Base-by-base conservation (phyloP, 2,797 vertebrate genomes). In the Threskiornis aethiopicus region DNA sequence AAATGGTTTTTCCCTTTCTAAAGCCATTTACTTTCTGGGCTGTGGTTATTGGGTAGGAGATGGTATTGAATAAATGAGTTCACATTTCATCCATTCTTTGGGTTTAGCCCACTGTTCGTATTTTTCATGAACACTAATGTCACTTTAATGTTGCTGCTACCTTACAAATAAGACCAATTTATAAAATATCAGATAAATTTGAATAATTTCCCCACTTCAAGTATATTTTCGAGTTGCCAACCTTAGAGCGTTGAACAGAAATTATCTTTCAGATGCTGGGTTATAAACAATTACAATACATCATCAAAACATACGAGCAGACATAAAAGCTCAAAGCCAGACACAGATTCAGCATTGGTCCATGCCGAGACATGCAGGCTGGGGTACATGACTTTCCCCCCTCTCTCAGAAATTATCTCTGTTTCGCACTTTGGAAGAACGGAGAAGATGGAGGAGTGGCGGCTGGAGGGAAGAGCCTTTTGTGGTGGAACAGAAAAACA, bases 281-380 rank as follows among this genome's bases (percentile, higher is more conserved):
- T 94, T 95, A 92, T 91, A 92, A 95, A 91, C 62, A 86, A 93
- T 85, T 73, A 90, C 61, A 93, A 89, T 90, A 95, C 42, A 96
- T 91, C 95, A 95, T 82, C 96, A 95, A 95, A 97, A 94, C 82
- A 81, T 26, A 89, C 0, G 0, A 91, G 73, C 51, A 93, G 93
- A 97, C 96, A 97, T 93, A 92, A 96, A 97, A 97, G 96, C 87
- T 81, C 52, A 81, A 87, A 96, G 66, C 69, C 83, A 97, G 94
- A 95, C 95, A 87, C 69, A 85, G 76, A 91, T 94, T 96, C 78
- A 16, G 84, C 81, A 95, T 16, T 52, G 77, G 85, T 91, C 90
- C 92, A 72, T 91, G 97, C 83, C 2, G 71, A 95, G 93, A 96
- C 96, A 95, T 89, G 96, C 73, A 77, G 47, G 42, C 28, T 69